Base-by-base conservation (phyloP, 2,888 invertebrate species). In the Molorchus minor region DNA sequence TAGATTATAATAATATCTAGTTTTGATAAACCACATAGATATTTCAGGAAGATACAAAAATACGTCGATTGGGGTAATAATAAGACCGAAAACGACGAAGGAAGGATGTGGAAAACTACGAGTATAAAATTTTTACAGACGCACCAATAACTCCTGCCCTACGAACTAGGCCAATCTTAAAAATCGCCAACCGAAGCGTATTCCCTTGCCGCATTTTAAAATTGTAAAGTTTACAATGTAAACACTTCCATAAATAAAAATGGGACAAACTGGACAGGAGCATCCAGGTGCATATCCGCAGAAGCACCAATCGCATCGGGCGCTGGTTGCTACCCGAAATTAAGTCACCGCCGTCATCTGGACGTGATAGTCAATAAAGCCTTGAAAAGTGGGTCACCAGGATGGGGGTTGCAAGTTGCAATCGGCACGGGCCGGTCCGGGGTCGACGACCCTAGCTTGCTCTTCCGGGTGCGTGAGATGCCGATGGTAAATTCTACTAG, bases 341-440 rank as follows among this genome's bases (percentile, higher is more conserved):
- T 38, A 38, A 38, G 10, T 3, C 29, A 25, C 38, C 49, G 21
- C 13, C 49, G 38, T 49, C 49, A 49, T 49, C 49, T 49, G 46
- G 57, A 53, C 58, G 41, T 58, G 65, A 64, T 63, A 77, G 77
- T 79, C 79, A 76, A 79, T 79, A 76, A 75, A 78, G 79, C 78
- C 73, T 77, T 77, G 76, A 77, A 76, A 79, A 73, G 74, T 78
- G 71, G 79, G 79, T 77, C 79, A 75, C 75, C 60, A 70, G 74
- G 76, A 74, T 71, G 72, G 74, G 61, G 74, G 61, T 67, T 70
- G 69, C 69, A 68, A 69, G 58, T 64, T 64, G 65, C 67, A 62
- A 45, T 58, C 58, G 59, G 64, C 58, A 61, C 61, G 56, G 57
- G 64, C 64, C 61, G 61, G 62, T 62, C 67, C 57, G 68, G 67